Percentiles rank a stretch among this genome's conserved stretches.
Evolutionary conservation across 2,888 invertebrate species (phyloP).

Genomic region (Drosophila paranaensis): DNA sequence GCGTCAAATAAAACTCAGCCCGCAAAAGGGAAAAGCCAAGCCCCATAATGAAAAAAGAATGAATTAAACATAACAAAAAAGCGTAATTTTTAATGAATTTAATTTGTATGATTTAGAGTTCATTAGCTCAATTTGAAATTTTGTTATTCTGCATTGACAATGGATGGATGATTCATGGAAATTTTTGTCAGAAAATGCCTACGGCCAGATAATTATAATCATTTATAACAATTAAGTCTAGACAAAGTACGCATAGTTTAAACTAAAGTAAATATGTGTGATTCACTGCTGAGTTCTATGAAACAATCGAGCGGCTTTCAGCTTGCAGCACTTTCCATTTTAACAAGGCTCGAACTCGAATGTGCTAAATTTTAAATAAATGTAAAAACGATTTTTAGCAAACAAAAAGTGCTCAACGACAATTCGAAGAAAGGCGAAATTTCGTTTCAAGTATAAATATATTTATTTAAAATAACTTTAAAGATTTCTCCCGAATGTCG

Average conservation of each 20-base stretch:
- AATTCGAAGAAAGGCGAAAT: constrained; percentile 53
- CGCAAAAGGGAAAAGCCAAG: constrained; percentile 9
- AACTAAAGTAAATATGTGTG: background rate
- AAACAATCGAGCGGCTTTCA: constrained; percentile 4
- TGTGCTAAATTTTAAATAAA: constrained; percentile 54
- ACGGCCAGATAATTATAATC: background rate
- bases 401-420: constrained; percentile 40
- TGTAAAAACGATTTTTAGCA: constrained; percentile 19
- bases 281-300: background rate
- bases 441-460: constrained; percentile 30
- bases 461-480: constrained; percentile 6
- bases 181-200: constrained; percentile 11
- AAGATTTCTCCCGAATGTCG: constrained; percentile 41
- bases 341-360: constrained; percentile 1
- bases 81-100: constrained; percentile 31
- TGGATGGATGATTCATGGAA: constrained; percentile 27
- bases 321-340: constrained; percentile 53
- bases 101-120: constrained; percentile 36
- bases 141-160: constrained; percentile 24
- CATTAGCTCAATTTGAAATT: constrained; percentile 40
- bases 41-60: constrained; percentile 7
- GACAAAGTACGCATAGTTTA: background rate
- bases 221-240: constrained; percentile 16
- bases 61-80: constrained; percentile 3
- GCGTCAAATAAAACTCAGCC: constrained; percentile 2